Evolutionary conservation across 1,140 invertebrate species (phyloP), one percentile per base, ranked within the genome.

Genomic region (Drosophila pandora): DNA sequence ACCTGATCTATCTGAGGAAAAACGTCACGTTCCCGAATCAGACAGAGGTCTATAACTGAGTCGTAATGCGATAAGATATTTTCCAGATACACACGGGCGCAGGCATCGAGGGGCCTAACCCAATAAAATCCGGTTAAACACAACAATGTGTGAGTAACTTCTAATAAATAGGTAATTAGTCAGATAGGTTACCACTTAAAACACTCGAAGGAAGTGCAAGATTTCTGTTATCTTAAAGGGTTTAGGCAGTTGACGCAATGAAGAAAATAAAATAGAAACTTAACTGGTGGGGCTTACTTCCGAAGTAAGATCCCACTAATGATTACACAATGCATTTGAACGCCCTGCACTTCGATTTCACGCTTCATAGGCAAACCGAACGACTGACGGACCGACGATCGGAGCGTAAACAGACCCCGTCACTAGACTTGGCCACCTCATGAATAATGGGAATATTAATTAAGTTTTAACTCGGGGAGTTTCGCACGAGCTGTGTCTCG

Each of bases 401-500:
- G 28, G 8, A 21, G 67, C 49, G 30, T 30, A 70, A 67, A 69
- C 61, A 80, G 45, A 41, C 28, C 34, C 28, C 45, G 21, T 47
- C 60, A 43, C 25, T 50, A 53, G 17, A 74, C 37, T 62, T 62
- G 37, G 60, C 55, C 64, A 63, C 64, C 64, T 82, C 64, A 78
- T 82, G 67, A 82, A 87, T 85, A 74, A 57, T 75, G 48, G 30
- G 53, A 41, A 41, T 43, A 53, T 34, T 53, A 68, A 68, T 76
- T 68, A 59, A 68, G 52, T 32, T 43, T 34, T 13, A 32, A 25
- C n/a, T 49, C 53, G 50, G 64, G 64, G 37, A 43, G 69, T 67
- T 78, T 88, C 75, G 70, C 82, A 87, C 82, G 83, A 71, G 82
- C 82, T 62, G 48, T 22, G 79, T 85, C 82, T 85, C 82, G 82